Base-by-base conservation (phyloP, 2,888 invertebrate genomes). In the Parapristionchus giblindavisi region DNA sequence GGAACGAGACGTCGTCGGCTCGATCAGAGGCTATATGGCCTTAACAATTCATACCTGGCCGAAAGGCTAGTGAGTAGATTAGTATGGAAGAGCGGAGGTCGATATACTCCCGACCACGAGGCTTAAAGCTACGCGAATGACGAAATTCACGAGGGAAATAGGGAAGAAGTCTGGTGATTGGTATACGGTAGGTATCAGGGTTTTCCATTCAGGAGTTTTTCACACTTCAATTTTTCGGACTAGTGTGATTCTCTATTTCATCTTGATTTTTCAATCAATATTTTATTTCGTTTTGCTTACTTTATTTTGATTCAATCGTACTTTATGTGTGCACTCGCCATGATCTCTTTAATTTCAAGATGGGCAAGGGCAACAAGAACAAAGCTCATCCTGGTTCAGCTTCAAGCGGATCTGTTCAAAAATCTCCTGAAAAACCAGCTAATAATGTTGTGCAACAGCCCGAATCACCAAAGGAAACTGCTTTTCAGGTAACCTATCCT, bases 101-200 rank as follows among this genome's bases (percentile, higher is more conserved):
- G 70, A 36, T 24, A 51, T 38, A 70, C 70, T 71, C 70, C 56
- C 70, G 70, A 71, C 70, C 70, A 71, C 27, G 56, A 56, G 70
- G 56, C 40, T 71, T 29, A 40, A 56, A 38, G 70, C 70, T 32
- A 6, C 29, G 66, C 21, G 6, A 71, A 56, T 71, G 70, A 71
- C 54, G 70, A 70, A 68, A 54, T 21, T 54, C 38, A 21, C 11
- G n/a, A 24, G 40, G 27, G 27, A 63, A 14, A 40, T 63, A 40
- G 17, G 61, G 36, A 38, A 34, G 58, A 17, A 43, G 43, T 14
- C 43, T 43, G 36, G 58, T 4, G 58, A 61, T 56, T 32, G 21
- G 5, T 32, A 27, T 29, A 51, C 34, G 1, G 52, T 68, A 60
- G 8, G 17, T 32, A 17, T 3, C n/a, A 43, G 65, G 40, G 8